Evolutionary conservation across 2,797 vertebrate genomes (phyloP), one percentile per base, ranked within the genome.

Genomic region (Synaphobranchus kaupii): DNA sequence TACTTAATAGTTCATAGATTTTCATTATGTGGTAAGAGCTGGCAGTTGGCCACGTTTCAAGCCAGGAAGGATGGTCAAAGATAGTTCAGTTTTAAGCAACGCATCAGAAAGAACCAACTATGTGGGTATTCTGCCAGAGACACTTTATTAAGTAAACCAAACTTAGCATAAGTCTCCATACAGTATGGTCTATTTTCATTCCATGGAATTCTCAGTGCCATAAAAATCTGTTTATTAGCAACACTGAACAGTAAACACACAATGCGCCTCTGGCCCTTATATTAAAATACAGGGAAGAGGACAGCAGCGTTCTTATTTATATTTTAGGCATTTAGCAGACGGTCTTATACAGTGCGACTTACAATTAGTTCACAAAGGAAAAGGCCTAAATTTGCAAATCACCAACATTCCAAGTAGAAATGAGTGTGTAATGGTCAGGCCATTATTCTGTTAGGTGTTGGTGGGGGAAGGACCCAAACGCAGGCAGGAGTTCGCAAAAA

Each of bases 121-220:
- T 58, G 31, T 39, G 83, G 12, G 54, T 25, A 34, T 17, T 8
- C 31, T 84, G 83, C 56, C 56, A 84, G 28, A 47, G 28, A 25
- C 83, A 7, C 8, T 84, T 60, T 84, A 60, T 84, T 84, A 44
- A 31, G 25, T 15, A 63, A 63, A 66, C 83, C 56, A 84, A 60
- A 58, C 15, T 39, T 47, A 81, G 1, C 25, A n/a, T 15, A 25
- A 13, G 0, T n/a, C 56, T 84, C 58, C 17, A 22, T 56, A 58
- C 8, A 56, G 39, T 47, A 83, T 54, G 54, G 81, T 2, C 31
- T 31, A 84, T 39, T 56, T 52, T 54, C 28, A 60, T 84, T 39
- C 22, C 52, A 39, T 63, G 34, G 83, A 17, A 84, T 54, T 56
- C 50, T 56, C 31, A 39, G 15, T 54, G 13, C 3, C n/a, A 20